Evolutionary conservation across 2,888 invertebrate genomes (phyloP), one percentile per base, ranked within the genome.

Genomic region (Diaprepes abbreviatus): DNA sequence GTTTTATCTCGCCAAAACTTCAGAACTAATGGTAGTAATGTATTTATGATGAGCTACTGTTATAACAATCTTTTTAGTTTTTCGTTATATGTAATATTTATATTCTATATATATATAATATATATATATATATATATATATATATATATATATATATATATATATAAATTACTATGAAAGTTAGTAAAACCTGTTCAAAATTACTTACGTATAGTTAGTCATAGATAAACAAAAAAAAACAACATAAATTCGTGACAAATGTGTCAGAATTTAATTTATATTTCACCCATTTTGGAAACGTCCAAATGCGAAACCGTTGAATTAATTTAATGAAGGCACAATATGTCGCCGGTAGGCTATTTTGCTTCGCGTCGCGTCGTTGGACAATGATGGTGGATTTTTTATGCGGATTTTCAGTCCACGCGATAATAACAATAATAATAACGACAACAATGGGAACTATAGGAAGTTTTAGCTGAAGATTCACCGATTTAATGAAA

Each of bases 351-450:
- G 9, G 48, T 21, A 16, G 19, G 28, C 48, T 31, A 50, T 50
- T 50, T 16, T 9, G 48, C 10, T 9, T 7, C 48, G 48, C 48
- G 48, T 24, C 48, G 48, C 48, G 28, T 50, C 48, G 28, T 28
- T 50, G 28, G 19, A 28, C 48, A 50, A 2, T 28, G 28, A 50
- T 28, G 28, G 7, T 21, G 28, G 28, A 28, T 28, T 28, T 50
- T 50, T 50, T 50, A 28, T 50, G 24, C 16, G 14, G 28, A 24
- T 12, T 48, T 28, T 14, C n/a, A 28, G 10, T 48, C 28, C 28
- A 50, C 28, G n/a, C 28, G 12, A 43, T 14, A 9, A 19, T 43
- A 43, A 43, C 38, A 14, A 38, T 38, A 6, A 43, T 14, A 9
- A 19, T 43, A 43, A 43, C 38, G 1, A 38, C 14, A 33, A 33